Base-by-base conservation (phyloP, 2,113 vertebrate genomes). In the Cryptomyrus ogoouensis region DNA sequence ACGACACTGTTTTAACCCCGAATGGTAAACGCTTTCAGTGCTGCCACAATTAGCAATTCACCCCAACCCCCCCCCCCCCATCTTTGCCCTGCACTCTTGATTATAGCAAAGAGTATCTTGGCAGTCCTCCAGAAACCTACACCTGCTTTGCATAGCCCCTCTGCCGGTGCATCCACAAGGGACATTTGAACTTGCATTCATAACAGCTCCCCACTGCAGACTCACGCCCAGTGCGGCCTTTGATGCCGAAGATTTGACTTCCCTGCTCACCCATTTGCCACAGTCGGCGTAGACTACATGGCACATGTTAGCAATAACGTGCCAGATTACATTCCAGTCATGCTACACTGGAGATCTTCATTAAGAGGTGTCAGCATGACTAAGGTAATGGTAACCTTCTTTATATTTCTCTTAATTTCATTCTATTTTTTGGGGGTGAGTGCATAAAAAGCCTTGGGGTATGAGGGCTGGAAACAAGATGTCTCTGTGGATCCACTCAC, bases 241-340 rank as follows among this genome's bases (percentile, higher is more conserved):
- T 95, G 93, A 95, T 93, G 92, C 90, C 46, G 87, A 35, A 74
- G 91, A 89, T 92, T 91, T 91, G 91, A 88, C 92, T 92, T 91
- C 87, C 17, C 88, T 91, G 92, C 91, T 93, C 93, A 92, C 91
- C 91, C 44, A 88, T 90, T 90, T 62, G 17, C 91, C 92, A 35
- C 87, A 66, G 74, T 92, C 91, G 90, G 92, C 93, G 92, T 92
- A 92, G 91, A 94, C 93, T 93, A 44, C 88, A 89, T 88, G 92
- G 88, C 96, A 96, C 95, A 96, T 96, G 96, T 95, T 91, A 95
- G 92, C 94, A 95, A 96, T 95, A 95, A 93, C 90, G 91, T 89
- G 39, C 27, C 42, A 47, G 91, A 93, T 94, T 93, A 94, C 91
- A 92, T 93, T 93, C 93, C 94, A 94, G 85, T 94, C 93, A 90